These are phyloP conservation scores for Halyomorpha halys DNA, from an alignment of 1,140 invertebrate genomes.

Conservation along the genomic window DNA sequence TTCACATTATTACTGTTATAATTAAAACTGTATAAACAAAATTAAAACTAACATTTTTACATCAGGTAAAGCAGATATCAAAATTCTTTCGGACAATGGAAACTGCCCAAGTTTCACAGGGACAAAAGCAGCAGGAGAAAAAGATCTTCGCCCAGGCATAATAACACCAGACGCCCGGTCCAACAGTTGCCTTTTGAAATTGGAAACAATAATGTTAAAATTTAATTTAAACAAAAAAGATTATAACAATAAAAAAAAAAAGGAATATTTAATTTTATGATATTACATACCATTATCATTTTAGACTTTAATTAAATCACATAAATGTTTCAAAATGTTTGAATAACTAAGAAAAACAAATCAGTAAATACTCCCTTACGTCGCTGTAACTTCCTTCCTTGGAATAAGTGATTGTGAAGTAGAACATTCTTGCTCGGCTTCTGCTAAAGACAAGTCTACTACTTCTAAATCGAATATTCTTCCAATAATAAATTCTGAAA, in stretches of 20 bases:
- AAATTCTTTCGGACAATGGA: slow-evolving; percentile 4
- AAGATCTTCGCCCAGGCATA: slow-evolving; percentile 18
- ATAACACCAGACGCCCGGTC: slow-evolving; percentile 7
- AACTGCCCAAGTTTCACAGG: slow-evolving; percentile 19
- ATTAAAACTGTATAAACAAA: not conserved
- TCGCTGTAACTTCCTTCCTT: slow-evolving; percentile 9
- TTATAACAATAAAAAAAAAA: too few relatives aligned
- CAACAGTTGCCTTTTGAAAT: not conserved
- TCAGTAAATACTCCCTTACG: not conserved
- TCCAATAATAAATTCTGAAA: slow-evolving; percentile 5
- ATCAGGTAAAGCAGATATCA: slow-evolving; percentile 12
- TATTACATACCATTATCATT: not conserved
- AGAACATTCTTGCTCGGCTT: slow-evolving; percentile 2
- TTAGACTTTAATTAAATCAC: not conserved
- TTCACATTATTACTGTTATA: too few relatives aligned
- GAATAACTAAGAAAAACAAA: too few relatives aligned
- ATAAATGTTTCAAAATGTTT: too few relatives aligned
- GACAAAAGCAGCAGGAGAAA: slow-evolving; percentile 16
- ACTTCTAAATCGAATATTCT: slow-evolving; percentile 14
- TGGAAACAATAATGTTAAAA: too few relatives aligned
- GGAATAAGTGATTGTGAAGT: not conserved
- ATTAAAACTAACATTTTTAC: slow-evolving; percentile 14
- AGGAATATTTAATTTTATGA: not conserved
- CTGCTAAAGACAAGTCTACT: not conserved
- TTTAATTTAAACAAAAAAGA: too few relatives aligned